Conservation (phyloP, 2,113 vertebrate species). For the Burhinus oedicnemus region DNA sequence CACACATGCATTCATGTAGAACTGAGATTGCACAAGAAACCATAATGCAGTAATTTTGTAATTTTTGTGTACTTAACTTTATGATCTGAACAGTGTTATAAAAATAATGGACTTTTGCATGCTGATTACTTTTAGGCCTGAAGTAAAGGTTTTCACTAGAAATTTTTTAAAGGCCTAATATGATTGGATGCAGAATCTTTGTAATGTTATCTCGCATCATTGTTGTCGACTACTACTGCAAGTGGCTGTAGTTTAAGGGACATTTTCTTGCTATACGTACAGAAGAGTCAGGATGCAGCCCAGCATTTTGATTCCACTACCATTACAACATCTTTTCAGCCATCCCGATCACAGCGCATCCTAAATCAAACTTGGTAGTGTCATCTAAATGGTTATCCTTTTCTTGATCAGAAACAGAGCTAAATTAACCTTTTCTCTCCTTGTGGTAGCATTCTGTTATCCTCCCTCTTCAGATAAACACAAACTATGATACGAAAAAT, state of each 20-base stretch:
- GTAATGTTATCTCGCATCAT: neutral
- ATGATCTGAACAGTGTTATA: neutral
- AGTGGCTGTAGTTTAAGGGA: neutral
- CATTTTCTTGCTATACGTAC: neutral
- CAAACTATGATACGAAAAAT: neutral
- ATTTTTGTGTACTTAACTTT: neutral
- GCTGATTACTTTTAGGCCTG: neutral
- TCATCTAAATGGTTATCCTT: neutral
- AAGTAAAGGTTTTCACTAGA: neutral
- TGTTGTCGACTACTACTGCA: neutral
- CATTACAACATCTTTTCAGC: neutral
- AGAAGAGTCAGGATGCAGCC: neutral
- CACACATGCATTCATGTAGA: neutral
- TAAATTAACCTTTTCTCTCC: neutral
- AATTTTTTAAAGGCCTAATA: neutral
- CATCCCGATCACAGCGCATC: neutral
- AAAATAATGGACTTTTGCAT: neutral
- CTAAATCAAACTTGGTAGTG: neutral
- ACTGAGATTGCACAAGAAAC: neutral
- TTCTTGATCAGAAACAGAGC: neutral
- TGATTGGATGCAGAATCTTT: neutral
- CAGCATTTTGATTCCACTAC: neutral
- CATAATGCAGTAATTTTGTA: neutral
- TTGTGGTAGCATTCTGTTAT: neutral
- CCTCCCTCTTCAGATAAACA: neutral